Evolutionary conservation across 2,888 invertebrate species (phyloP), one percentile per base, ranked within the genome.

Genomic region (Strigamia transsilvanica): DNA sequence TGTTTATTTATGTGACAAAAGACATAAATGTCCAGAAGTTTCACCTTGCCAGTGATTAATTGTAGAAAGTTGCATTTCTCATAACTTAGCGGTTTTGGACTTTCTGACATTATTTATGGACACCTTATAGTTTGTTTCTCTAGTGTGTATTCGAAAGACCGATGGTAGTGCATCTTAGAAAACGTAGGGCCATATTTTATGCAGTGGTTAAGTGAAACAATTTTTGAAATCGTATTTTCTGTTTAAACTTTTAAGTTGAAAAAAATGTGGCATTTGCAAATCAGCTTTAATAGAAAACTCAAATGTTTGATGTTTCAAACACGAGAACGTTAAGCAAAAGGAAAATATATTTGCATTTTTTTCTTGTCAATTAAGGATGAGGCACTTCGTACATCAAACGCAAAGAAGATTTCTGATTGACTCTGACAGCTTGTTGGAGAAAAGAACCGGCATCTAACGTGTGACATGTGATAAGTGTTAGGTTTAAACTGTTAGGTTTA

Each of bases 381-480:
- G 61, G 61, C 21, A 61, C 18, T 61, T 61, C 46, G 56, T 56
- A 18, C 18, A 56, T 18, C 56, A 56, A 56, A 51, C 21, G 18
- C 21, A 73, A 73, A 73, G 73, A 73, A 73, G 73, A 73, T 32
- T 73, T 73, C 32, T 73, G 73, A 73, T 73, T 73, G 73, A 73
- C 32, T 73, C n/a, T 73, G 73, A 73, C 73, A 73, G 73, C 32
- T 27, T 73, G 73, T 73, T 23, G 66, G 27, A 32, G 32, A 32
- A 73, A 73, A 73, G 73, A 32, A 73, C 32, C 23, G 21, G 32
- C 73, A 10, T 73, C 73, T 73, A 32, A 73, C 73, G 32, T 73
- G 73, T 73, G 73, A 73, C 73, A 73, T 32, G 73, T 73, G 73
- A 73, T 73, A 73, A 73, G 73, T 73, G 73, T n/a, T n/a, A n/a